phyloP scores from a whole-genome alignment of 2,797 vertebrate species.

The Oryzias sinensis region DNA sequence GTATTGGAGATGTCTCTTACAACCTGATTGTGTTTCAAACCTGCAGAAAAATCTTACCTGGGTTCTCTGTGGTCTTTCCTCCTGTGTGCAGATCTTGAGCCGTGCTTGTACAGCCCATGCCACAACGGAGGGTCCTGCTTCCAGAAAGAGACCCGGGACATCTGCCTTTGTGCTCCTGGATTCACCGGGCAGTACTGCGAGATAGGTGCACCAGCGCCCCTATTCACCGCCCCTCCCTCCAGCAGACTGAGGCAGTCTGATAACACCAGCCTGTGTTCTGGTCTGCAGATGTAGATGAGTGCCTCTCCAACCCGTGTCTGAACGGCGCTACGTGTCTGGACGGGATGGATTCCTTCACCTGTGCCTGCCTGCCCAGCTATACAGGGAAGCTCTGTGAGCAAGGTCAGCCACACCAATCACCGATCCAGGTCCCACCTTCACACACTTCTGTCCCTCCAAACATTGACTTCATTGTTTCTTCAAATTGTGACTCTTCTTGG shows the following conservation, averaged over 20 bases:
- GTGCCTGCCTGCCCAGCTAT: slow-evolving; percentile 94
- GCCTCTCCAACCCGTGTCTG: slow-evolving; percentile 89
- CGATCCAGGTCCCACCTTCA: no score
- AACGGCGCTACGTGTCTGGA: slow-evolving; percentile 93
- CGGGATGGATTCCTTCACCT: slow-evolving; percentile 83
- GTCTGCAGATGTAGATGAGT: slow-evolving; percentile 88
- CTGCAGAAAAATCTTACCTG: rapidly evolving
- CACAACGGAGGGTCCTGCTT: slow-evolving; percentile 88
- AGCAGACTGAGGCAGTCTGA: slow-evolving; percentile 21
- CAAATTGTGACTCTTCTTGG: no score
- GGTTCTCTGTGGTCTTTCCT: neutral
- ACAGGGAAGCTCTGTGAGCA: slow-evolving; percentile 85
- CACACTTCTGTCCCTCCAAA: no score
- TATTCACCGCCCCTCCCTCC: neutral
- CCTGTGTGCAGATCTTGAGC: slow-evolving; percentile 29
- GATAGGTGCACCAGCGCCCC: slow-evolving; percentile 73
- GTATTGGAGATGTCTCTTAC: slow-evolving; percentile 37
- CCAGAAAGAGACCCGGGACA: slow-evolving; percentile 67
- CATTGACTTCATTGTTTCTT: no score
- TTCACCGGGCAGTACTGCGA: slow-evolving; percentile 86
- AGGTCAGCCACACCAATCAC: slow-evolving; percentile 69
- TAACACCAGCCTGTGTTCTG: slow-evolving; percentile 25
- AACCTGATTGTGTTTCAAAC: neutral
- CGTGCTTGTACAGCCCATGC: slow-evolving; percentile 69
- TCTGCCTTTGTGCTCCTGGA: slow-evolving; percentile 87